Percentiles rank a stretch among this genome's conserved stretches.
These are phyloP conservation scores for Erinaceus europaeus DNA, from an alignment of 2,113 vertebrate genomes.

Conservation along the genomic window DNA sequence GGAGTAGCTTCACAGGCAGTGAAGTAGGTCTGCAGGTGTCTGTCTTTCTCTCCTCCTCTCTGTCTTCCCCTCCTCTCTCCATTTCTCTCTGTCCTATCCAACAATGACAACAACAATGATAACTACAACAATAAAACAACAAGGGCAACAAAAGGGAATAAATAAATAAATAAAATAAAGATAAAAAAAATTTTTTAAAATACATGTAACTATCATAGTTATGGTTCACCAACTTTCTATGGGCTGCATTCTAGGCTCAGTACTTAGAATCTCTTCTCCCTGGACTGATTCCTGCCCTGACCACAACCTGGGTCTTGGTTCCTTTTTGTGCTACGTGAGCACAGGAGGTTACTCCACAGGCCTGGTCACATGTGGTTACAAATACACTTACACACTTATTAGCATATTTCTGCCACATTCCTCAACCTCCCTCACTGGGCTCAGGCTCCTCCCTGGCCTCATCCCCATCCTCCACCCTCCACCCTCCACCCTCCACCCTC, in stretches of 20 bases:
- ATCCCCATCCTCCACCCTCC: neutral
- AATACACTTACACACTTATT: neutral
- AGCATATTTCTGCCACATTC: neutral
- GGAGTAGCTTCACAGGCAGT: no score
- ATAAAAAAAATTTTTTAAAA: no score
- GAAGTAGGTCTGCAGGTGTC: no score
- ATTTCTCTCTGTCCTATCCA: no score
- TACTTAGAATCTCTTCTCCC: neutral
- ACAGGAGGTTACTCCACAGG: no score
- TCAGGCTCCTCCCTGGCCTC: neutral
- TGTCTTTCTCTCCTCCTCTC: no score
- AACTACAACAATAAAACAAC: no score
- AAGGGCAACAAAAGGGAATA: no score
- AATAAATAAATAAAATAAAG: no score
- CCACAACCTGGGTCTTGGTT: neutral
- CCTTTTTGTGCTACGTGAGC: neutral
- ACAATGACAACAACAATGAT: no score
- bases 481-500: neutral
- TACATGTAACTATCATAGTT: neutral
- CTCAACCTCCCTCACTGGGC: neutral
- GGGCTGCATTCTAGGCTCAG: neutral
- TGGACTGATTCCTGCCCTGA: neutral
- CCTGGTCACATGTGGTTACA: accelerated
- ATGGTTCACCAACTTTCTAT: neutral
- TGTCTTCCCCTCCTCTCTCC: no score